Conservation (phyloP, 2,113 vertebrate species). For the Isichthys henryi region DNA sequence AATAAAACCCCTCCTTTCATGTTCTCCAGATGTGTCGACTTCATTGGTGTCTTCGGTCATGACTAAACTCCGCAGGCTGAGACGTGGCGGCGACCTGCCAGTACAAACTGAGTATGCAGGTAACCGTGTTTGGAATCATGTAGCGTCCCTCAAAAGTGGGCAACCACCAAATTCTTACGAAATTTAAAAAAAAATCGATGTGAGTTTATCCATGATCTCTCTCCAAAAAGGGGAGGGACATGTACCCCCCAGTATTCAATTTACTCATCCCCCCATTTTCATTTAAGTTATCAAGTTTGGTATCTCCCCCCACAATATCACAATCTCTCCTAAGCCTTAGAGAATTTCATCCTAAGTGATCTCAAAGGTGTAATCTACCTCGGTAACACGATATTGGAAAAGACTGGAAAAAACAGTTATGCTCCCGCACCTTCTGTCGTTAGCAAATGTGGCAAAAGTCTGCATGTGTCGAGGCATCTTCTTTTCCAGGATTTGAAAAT, state of each 20-base stretch:
- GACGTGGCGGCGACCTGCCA: too few relatives aligned
- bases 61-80: neutral
- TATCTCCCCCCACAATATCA: neutral
- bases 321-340: neutral
- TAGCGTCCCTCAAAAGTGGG: neutral
- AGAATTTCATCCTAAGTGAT: neutral
- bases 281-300: neutral
- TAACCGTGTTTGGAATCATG: neutral
- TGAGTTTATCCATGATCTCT: neutral
- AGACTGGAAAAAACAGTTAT: neutral
- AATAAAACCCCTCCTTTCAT: neutral
- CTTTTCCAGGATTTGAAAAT: neutral
- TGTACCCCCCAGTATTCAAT: neutral
- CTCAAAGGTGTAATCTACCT: neutral
- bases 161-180: neutral
- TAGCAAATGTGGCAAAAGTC: neutral
- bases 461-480: neutral
- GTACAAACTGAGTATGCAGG: neutral
- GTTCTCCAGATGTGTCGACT: conserved; percentile 2
- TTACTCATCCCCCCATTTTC: neutral
- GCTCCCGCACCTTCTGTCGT: neutral
- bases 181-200: neutral
- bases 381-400: neutral
- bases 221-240: neutral
- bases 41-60: neutral